Conservation (phyloP, 1,140 invertebrate genomes). For the Brachionus plicatilis region DNA sequence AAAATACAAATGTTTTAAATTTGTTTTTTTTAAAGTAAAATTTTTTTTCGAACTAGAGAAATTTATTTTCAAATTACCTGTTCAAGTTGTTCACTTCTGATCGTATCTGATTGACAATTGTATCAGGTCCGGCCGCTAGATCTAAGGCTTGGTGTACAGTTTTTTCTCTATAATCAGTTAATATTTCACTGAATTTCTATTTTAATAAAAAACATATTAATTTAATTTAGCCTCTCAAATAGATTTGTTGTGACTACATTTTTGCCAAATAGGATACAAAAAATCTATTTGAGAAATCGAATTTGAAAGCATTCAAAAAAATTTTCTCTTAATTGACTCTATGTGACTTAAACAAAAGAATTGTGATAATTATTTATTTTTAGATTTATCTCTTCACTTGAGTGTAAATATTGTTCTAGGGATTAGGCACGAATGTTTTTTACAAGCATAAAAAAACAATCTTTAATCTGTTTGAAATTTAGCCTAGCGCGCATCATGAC, state of each 20-base stretch:
- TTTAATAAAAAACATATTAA: background rate
- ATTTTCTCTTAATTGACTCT: background rate
- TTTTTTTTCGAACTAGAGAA: background rate
- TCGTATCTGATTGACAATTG: constrained; percentile 1
- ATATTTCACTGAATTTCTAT: constrained; percentile 20
- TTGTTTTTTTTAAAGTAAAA: background rate
- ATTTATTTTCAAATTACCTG: background rate
- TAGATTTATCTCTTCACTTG: background rate
- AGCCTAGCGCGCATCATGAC: background rate
- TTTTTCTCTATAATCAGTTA: constrained; percentile 25
- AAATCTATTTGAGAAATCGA: background rate
- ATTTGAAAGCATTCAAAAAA: no score
- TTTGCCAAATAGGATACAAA: background rate
- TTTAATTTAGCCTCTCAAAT: background rate
- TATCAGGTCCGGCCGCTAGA: background rate
- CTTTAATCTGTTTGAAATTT: background rate
- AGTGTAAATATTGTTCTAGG: background rate
- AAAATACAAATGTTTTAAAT: background rate
- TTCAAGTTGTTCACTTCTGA: background rate
- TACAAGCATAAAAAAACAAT: background rate
- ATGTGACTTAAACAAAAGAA: background rate
- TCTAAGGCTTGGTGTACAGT: background rate
- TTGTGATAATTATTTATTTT: constrained; percentile 4
- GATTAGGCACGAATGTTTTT: background rate
- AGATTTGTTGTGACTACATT: background rate